Conservation (phyloP, 2,888 invertebrate genomes). For the Brenthis ino region DNA sequence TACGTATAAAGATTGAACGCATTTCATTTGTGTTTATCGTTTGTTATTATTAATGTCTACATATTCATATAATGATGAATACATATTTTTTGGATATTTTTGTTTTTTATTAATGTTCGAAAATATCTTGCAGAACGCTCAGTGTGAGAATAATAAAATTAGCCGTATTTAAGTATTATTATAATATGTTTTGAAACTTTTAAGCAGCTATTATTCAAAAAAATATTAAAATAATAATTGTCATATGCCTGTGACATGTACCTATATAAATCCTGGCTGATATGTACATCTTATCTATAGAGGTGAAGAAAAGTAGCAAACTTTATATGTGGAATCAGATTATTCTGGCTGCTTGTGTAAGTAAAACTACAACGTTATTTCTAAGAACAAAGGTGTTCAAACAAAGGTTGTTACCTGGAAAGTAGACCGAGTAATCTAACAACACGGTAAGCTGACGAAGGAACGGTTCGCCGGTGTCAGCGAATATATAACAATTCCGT, state of each 20-base stretch:
- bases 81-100: too few relatives aligned
- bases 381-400: slow-evolving; percentile 9
- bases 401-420: slow-evolving; percentile 60
- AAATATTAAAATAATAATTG: not conserved
- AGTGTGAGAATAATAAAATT: too few relatives aligned
- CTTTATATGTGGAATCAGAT: too few relatives aligned
- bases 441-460: slow-evolving; percentile 73
- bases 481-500: slow-evolving; percentile 75
- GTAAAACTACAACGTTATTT: not conserved
- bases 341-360: too few relatives aligned
- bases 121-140: too few relatives aligned
- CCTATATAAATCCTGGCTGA: too few relatives aligned
- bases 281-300: too few relatives aligned
- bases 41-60: slow-evolving; percentile 10
- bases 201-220: not conserved
- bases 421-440: slow-evolving; percentile 73
- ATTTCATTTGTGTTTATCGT: slow-evolving; percentile 18
- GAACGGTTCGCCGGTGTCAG: slow-evolving; percentile 74
- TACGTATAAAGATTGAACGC: slow-evolving; percentile 28
- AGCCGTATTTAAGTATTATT: too few relatives aligned
- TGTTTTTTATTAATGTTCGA: too few relatives aligned
- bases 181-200: too few relatives aligned
- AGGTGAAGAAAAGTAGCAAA: too few relatives aligned
- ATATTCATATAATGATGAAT: too few relatives aligned
- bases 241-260: not conserved